Base-by-base conservation (phyloP, 1,140 invertebrate species). In the Ceratina japonica region DNA sequence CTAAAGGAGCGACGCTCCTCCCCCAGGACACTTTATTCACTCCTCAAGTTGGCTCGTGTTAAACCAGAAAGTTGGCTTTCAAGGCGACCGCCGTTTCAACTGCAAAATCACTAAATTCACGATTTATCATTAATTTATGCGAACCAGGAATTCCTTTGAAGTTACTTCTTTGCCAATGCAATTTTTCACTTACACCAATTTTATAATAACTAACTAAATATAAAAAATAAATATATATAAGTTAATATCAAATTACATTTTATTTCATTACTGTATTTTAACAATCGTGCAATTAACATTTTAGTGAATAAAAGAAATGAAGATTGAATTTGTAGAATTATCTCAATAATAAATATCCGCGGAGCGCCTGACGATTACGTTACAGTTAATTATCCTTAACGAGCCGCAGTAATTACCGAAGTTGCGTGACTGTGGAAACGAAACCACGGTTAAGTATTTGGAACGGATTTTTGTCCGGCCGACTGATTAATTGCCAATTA, bases 401-500 rank as follows among this genome's bases (percentile, higher is more conserved):
- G 75, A 70, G 75, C 3, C 37, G 37, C 10, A 44, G 74, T 52
- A 70, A 70, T 77, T 77, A 61, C 44, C 65, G 24, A 62, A 52
- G 65, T 76, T 76, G 56, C 56, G 65, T 52, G 65, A 62, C 66
- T 70, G 61, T 37, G 66, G 20, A 16, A 68, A 68, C 62, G 74
- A 68, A 65, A 59, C 44, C 64, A n/a, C 22, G 16, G 27, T 13
- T 1, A 72, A 58, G 65, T 62, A 71, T 76, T 76, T 61, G 49
- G 74, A 76, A 31, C n/a, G 72, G 27, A 75, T 75, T 75, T 65
- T 75, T 75, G 3, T 62, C 18, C 62, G 8, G 52, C 16, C 52
- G 3, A 10, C 59, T 64, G 69, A 78, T 78, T 78, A 78, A 78
- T 78, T 73, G 69, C 61, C 76, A 78, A 78, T 78, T 78, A 78